Conservation (phyloP, 2,797 vertebrate species). For the Melanotaenia boesemani region DNA sequence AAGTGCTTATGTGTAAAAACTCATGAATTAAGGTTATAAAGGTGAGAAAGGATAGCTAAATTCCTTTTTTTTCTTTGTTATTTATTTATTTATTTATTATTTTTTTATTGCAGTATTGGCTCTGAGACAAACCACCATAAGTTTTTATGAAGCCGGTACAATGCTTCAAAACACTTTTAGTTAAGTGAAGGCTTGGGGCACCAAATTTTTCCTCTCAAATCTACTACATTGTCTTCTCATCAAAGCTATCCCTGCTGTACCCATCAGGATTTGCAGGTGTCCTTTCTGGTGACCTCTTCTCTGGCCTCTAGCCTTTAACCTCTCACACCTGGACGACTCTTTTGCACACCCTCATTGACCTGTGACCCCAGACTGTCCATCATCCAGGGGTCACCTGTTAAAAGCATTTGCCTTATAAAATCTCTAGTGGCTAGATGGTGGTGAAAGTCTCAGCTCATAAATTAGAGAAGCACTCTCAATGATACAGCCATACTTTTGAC, state of each 20-base stretch:
- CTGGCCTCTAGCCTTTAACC: conserved; percentile 65
- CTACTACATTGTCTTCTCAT: conserved; percentile 34
- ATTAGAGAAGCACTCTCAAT: conserved; percentile 23
- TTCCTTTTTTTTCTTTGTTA: too few species aligned
- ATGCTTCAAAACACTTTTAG: background rate
- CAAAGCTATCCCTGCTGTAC: conserved; percentile 52
- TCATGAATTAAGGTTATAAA: too few species aligned
- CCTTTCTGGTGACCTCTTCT: conserved; percentile 58
- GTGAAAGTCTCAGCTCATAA: conserved; percentile 34
- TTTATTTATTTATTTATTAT: too few species aligned
- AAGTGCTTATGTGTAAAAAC: too few species aligned
- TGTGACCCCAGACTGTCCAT: conserved; percentile 71
- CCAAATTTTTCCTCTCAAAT: conserved; percentile 5
- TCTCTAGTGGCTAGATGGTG: background rate
- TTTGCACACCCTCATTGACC: conserved; percentile 54
- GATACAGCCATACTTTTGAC: background rate
- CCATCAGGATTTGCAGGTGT: conserved; percentile 76
- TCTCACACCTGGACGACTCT: conserved; percentile 74
- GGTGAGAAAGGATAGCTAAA: too few species aligned
- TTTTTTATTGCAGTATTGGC: background rate
- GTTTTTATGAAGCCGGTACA: too few species aligned
- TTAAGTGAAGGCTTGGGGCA: background rate
- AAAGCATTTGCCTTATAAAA: conserved; percentile 58
- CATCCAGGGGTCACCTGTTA: conserved; percentile 68
- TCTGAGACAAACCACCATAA: background rate